A percentile compares a stretch with the other conserved stretches of the same genome.
These are phyloP conservation scores for Anaspis maculata DNA, from an alignment of 2,888 invertebrate genomes.

Conservation along the genomic window DNA sequence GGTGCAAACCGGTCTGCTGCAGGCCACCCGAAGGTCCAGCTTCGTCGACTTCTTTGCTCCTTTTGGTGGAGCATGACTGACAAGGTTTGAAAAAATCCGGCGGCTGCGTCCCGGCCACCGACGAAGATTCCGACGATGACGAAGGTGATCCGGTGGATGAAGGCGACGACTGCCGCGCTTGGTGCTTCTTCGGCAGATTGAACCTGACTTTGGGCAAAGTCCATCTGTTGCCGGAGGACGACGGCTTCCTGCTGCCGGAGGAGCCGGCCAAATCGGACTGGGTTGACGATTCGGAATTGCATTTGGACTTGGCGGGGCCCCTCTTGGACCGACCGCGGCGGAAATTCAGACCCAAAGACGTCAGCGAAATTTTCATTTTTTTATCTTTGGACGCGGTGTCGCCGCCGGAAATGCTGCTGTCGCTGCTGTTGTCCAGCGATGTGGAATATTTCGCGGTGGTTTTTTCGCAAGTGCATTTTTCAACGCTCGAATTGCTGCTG, in stretches of 20 bases:
- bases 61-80: slow-evolving; percentile 34
- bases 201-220: slow-evolving; percentile 31
- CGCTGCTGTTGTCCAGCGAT: too few relatives aligned
- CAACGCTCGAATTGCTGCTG: too few relatives aligned
- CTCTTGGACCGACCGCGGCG: slow-evolving; percentile 33
- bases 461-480: slow-evolving; percentile 34
- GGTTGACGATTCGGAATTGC: slow-evolving; percentile 14
- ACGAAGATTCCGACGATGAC: slow-evolving; percentile 30
- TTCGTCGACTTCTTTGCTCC: slow-evolving; percentile 27
- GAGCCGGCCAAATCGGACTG: slow-evolving; percentile 7
- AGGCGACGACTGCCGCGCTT: too few relatives aligned
- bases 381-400: slow-evolving; percentile 26
- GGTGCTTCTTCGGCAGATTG: too few relatives aligned
- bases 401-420: slow-evolving; percentile 26
- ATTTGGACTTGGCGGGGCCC: slow-evolving; percentile 29
- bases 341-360: slow-evolving; percentile 30
- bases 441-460: too few relatives aligned
- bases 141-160: neutral
- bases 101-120: too few relatives aligned
- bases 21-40: slow-evolving; percentile 21
- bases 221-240: slow-evolving; percentile 39
- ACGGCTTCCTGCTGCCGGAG: slow-evolving; percentile 27
- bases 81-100: too few relatives aligned
- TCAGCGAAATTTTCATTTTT: slow-evolving; percentile 31
- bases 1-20: too few relatives aligned